Evolutionary conservation across 2,113 vertebrate species (phyloP).

Genomic region (Rallus limicola): DNA sequence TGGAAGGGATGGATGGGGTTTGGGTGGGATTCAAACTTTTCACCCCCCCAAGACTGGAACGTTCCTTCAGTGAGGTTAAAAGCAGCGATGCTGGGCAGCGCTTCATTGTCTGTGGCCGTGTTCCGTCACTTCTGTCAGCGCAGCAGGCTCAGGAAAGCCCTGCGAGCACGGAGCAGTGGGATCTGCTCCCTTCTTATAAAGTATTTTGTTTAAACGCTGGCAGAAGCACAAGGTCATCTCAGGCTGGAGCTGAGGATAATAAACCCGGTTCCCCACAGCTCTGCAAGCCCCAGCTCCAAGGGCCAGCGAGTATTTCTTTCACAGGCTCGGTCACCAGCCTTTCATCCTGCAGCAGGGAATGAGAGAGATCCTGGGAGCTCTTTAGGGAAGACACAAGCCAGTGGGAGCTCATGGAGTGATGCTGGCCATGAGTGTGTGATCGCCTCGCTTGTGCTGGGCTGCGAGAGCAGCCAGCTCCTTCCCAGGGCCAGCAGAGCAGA

Average conservation of each 20-base stretch:
- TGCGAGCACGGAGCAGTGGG: neutral
- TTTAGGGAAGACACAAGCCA: neutral
- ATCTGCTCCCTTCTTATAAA: constrained; percentile 24
- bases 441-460: accelerated
- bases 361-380: neutral
- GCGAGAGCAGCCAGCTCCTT: neutral
- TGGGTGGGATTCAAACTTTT: constrained; percentile 48
- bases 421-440: accelerated
- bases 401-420: neutral
- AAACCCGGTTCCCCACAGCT: constrained; percentile 22
- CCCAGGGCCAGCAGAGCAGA: accelerated
- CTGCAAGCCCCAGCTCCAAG: neutral
- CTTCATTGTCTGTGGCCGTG: constrained; percentile 51
- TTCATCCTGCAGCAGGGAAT: neutral
- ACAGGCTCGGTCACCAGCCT: neutral
- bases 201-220: constrained; percentile 70
- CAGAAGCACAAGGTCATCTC: constrained; percentile 65
- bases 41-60: neutral
- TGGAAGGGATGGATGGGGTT: constrained; percentile 28
- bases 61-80: constrained; percentile 42
- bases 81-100: constrained; percentile 6
- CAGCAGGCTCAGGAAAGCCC: constrained; percentile 35
- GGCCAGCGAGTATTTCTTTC: neutral
- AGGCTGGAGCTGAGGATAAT: constrained; percentile 65
- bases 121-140: constrained; percentile 27